Conservation (phyloP, 2,888 invertebrate genomes). For the Clostera curtula region DNA sequence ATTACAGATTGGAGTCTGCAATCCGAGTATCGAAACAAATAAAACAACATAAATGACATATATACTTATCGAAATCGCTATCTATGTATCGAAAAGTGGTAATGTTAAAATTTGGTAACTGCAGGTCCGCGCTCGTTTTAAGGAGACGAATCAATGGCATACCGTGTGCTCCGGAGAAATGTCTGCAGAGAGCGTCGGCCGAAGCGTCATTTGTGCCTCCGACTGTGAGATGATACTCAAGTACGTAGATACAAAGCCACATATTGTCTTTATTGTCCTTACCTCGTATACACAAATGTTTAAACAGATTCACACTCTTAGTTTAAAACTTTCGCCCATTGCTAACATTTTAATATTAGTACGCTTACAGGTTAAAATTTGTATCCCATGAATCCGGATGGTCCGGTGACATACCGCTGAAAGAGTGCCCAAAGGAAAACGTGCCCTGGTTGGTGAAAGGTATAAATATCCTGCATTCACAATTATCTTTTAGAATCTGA, state of each 20-base stretch:
- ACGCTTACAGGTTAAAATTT: slow-evolving; percentile 75
- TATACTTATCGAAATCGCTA: too few relatives aligned
- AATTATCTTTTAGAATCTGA: not conserved
- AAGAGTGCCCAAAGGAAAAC: slow-evolving; percentile 80
- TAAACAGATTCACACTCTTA: too few relatives aligned
- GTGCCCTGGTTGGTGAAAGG: slow-evolving; percentile 92
- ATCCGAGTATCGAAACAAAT: too few relatives aligned
- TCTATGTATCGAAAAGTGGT: too few relatives aligned
- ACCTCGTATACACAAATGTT: too few relatives aligned
- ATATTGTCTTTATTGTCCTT: not conserved
- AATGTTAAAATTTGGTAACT: too few relatives aligned
- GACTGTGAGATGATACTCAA: slow-evolving; percentile 48
- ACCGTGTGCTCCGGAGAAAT: slow-evolving; percentile 44
- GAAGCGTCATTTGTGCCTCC: slow-evolving; percentile 39
- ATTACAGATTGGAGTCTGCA: too few relatives aligned
- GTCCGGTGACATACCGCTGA: slow-evolving; percentile 87
- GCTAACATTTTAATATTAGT: slow-evolving; percentile 1
- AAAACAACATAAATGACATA: too few relatives aligned
- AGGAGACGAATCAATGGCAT: slow-evolving; percentile 30
- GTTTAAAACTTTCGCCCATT: too few relatives aligned
- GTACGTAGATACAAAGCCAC: slow-evolving; percentile 25
- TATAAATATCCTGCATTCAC: slow-evolving; percentile 31
- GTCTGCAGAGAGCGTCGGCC: slow-evolving; percentile 35
- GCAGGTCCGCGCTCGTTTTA: slow-evolving; percentile 37
- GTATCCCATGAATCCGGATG: slow-evolving; percentile 75